Conservation (phyloP, 53 echinoderm and acorn worm species). For the Luidia sarsii region DNA sequence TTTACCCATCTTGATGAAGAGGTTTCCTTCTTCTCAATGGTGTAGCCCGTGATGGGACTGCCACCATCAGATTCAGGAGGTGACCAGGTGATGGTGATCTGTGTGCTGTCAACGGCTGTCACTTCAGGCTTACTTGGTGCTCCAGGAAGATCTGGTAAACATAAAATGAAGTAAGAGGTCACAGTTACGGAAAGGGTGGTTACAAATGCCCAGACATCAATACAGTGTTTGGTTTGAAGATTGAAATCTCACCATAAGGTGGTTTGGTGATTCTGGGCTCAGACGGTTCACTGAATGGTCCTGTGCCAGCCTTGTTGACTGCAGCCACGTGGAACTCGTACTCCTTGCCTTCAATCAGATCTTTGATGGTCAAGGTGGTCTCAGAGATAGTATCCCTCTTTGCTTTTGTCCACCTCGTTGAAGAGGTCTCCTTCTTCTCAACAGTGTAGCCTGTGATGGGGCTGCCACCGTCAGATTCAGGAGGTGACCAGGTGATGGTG, state of each 20-base stretch:
- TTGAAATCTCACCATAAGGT: slow-evolving; percentile 79
- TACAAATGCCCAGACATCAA: neutral
- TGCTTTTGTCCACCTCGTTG: slow-evolving; percentile 73
- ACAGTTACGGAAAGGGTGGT: too few species aligned
- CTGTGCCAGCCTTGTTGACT: slow-evolving; percentile 81
- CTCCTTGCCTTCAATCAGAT: slow-evolving; percentile 79
- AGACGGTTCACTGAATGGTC: slow-evolving; percentile 65
- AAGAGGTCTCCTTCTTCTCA: slow-evolving; percentile 72
- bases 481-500: slow-evolving; percentile 72
- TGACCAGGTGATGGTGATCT: slow-evolving; percentile 78
- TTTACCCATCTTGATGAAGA: slow-evolving; percentile 67
- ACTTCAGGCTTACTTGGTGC: slow-evolving; percentile 67
- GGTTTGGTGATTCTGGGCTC: slow-evolving; percentile 82
- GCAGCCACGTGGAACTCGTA: slow-evolving; percentile 82
- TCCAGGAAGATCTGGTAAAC: slow-evolving; percentile 59
- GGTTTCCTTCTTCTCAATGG: slow-evolving; percentile 79
- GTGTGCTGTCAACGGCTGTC: slow-evolving; percentile 62
- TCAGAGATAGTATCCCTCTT: slow-evolving; percentile 58
- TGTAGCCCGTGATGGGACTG: slow-evolving; percentile 80
- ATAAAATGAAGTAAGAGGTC: neutral
- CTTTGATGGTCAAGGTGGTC: slow-evolving; percentile 63
- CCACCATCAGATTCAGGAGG: slow-evolving; percentile 83
- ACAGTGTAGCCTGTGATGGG: slow-evolving; percentile 77
- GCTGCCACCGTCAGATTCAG: slow-evolving; percentile 82
- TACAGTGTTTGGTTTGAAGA: neutral